Percentiles rank a stretch among this genome's conserved stretches.
Evolutionary conservation across 2,113 vertebrate genomes (phyloP).

Genomic region (Cyanoderma ruficeps): DNA sequence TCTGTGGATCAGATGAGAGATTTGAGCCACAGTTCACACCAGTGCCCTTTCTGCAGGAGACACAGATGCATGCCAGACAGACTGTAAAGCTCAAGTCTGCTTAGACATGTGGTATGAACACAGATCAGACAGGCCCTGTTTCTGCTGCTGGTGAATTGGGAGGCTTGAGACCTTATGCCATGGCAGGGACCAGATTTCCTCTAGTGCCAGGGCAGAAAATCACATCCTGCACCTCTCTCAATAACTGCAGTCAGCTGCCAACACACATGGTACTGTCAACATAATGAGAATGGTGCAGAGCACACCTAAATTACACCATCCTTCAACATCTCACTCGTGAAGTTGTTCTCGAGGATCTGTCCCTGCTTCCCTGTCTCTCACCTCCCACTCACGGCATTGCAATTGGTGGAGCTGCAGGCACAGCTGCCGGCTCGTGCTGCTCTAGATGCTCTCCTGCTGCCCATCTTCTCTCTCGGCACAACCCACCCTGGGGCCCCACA

Average conservation of each 20-base stretch:
- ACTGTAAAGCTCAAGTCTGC: not conserved
- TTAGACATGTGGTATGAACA: not conserved
- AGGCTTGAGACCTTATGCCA: not conserved
- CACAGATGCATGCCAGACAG: not conserved
- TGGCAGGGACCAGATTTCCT: not conserved
- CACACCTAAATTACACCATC: not conserved
- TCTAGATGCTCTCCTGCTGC: not conserved
- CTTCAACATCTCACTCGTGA: not conserved
- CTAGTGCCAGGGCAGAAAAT: not conserved
- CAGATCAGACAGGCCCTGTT: not conserved
- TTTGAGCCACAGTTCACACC: not conserved
- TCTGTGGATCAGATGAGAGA: not conserved
- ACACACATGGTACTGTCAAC: fast-evolving
- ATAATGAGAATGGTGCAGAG: not conserved
- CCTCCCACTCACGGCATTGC: not conserved
- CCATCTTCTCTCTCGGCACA: not conserved
- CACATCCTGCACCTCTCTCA: fast-evolving
- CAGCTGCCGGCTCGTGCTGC: not conserved
- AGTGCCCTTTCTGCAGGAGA: not conserved
- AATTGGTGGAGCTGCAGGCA: not conserved
- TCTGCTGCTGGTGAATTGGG: not conserved
- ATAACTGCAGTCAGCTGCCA: not conserved
- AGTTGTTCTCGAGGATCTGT: not conserved
- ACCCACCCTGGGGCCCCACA: not conserved
- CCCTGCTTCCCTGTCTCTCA: not conserved